phyloP scores from a whole-genome alignment of 2,113 vertebrate species.

The Cranoglanis bouderius region DNA sequence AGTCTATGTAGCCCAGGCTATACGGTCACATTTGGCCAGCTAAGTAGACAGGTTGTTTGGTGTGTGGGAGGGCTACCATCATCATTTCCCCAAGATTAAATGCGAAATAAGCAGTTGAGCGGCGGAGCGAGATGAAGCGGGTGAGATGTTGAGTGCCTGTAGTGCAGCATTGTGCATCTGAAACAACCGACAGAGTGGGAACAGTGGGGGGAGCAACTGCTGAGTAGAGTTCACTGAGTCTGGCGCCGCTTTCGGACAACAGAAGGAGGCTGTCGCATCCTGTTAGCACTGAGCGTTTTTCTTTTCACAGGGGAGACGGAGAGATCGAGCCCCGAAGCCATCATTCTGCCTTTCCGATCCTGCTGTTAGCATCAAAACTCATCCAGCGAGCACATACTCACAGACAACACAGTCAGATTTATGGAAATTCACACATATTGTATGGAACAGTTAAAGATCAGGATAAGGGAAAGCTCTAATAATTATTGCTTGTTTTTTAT shows the following conservation, averaged over 20 bases:
- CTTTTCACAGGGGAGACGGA: slow-evolving; percentile 54
- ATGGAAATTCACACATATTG: not conserved
- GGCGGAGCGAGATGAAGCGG: not conserved
- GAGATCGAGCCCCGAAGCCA: slow-evolving; percentile 31
- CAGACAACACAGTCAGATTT: not conserved
- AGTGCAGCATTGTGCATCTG: slow-evolving; percentile 15
- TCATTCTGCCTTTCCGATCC: slow-evolving; percentile 16
- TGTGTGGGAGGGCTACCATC: slow-evolving; percentile 13
- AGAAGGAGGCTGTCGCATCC: slow-evolving; percentile 65
- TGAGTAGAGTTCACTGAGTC: slow-evolving; percentile 48
- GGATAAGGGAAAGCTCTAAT: not conserved
- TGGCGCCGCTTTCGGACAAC: slow-evolving; percentile 53
- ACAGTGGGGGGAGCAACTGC: slow-evolving; percentile 23
- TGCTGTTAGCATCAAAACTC: slow-evolving; percentile 44
- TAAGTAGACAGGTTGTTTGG: not conserved
- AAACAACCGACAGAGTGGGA: slow-evolving; percentile 36
- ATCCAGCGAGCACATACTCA: not conserved
- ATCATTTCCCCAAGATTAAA: slow-evolving; percentile 20
- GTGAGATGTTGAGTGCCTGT: slow-evolving; percentile 5
- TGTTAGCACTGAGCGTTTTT: slow-evolving; percentile 59
- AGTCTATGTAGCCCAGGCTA: not conserved
- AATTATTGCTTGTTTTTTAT: not conserved
- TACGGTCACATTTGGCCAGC: slow-evolving; percentile 10
- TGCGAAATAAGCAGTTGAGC: slow-evolving; percentile 26
- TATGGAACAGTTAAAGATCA: not conserved